Evolutionary conservation across 2,797 vertebrate genomes (phyloP).

Genomic region (Loris lydekkerianus): DNA sequence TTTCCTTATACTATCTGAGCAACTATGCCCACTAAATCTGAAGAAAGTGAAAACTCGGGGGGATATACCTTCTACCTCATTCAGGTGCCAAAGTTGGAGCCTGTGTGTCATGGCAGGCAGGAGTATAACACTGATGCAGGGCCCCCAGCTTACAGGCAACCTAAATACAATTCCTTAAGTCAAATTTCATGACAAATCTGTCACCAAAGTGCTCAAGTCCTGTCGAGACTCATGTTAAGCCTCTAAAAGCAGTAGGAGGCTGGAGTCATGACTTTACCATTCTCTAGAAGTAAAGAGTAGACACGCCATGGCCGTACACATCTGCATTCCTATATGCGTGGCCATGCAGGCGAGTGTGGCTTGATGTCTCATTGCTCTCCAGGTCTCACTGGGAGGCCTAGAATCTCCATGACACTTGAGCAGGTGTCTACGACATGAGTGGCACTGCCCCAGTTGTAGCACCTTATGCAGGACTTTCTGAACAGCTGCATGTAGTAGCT

Average conservation of each 20-base stretch:
- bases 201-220: too few species aligned
- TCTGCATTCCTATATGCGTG: rapidly evolving
- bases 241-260: background rate
- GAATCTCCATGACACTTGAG: background rate
- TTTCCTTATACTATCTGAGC: background rate
- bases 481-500: rapidly evolving
- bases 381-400: background rate
- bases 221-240: background rate
- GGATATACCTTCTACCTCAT: background rate
- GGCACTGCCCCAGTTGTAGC: rapidly evolving
- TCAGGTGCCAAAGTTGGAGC: rapidly evolving
- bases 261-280: background rate
- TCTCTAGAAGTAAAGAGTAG: background rate
- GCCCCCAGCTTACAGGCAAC: background rate
- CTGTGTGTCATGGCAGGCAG: rapidly evolving
- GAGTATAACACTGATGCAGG: rapidly evolving
- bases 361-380: rapidly evolving
- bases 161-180: background rate
- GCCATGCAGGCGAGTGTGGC: too few species aligned
- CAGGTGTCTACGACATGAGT: rapidly evolving
- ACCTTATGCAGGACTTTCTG: background rate
- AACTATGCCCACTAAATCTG: background rate
- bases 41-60: background rate
- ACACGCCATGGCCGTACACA: background rate
- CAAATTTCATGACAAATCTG: background rate